Percentiles rank a stretch among this genome's conserved stretches.
Conservation (phyloP, 2,113 vertebrate species). For the Dromiciops gliroides region DNA sequence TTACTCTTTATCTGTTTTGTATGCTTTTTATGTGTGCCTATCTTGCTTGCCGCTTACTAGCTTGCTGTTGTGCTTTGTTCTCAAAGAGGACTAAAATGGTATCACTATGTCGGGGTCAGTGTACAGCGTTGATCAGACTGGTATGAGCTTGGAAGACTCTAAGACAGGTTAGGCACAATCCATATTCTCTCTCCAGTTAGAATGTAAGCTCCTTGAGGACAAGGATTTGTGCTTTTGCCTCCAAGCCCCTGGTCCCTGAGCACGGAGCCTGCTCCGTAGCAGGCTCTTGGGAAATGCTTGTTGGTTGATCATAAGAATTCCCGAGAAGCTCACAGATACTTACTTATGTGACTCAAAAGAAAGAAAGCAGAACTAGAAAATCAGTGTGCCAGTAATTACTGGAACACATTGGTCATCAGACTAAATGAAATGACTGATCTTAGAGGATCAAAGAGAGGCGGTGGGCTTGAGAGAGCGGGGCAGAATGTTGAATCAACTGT, state of each 20-base stretch:
- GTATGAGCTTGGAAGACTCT: too few relatives aligned
- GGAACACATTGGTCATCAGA: background rate
- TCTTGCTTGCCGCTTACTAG: background rate
- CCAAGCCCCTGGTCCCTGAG: background rate
- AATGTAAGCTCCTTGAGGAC: background rate
- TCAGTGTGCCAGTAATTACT: background rate
- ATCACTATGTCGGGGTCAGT: too few relatives aligned
- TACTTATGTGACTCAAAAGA: background rate
- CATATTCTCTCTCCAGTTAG: background rate
- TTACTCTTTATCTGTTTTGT: background rate
- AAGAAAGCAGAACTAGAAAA: background rate
- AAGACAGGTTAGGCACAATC: background rate
- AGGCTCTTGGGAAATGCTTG: background rate
- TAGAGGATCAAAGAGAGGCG: background rate
- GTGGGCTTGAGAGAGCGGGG: background rate
- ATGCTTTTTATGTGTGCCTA: background rate
- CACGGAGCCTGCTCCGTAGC: background rate
- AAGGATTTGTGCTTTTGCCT: background rate
- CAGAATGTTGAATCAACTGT: background rate
- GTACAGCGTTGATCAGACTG: background rate
- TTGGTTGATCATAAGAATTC: slow-evolving; percentile 3
- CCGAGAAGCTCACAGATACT: background rate
- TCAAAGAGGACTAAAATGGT: background rate
- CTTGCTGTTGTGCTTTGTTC: background rate
- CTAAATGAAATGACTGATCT: background rate